Base-by-base conservation (phyloP, 2,113 vertebrate species). In the Thunnus thynnus region DNA sequence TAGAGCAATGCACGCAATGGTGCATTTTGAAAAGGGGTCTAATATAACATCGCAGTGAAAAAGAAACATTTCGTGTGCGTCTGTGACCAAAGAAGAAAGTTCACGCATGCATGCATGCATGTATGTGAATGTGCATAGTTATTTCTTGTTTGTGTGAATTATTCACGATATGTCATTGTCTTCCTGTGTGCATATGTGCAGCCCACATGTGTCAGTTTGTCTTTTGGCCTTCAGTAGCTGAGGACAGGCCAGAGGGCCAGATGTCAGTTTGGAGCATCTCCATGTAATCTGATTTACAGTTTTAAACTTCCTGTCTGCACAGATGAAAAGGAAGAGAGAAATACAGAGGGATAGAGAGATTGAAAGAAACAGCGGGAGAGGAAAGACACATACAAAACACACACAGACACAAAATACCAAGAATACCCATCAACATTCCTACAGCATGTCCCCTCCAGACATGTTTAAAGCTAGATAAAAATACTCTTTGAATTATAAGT, bases 221-320 rank as follows among this genome's bases (percentile, higher is more conserved):
- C 44, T 82, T 60, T 65, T 9, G 14, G 74, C 46, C 57, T 57
- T 18, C 6, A 71, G n/a, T 25, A 76, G 66, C 52, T 58, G 51
- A 86, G 10, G 44, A 57, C 60, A 55, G 72, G 32, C 47, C 64
- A 73, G 14, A 74, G 57, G 41, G 60, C 76, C 78, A 76, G 82
- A 90, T 92, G 86, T 90, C 76, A 50, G 52, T 90, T 72, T 85
- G 78, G 77, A 87, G 61, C 65, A 63, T 57, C 79, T 65, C 75
- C 74, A 86, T 72, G 62, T 86, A 86, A 82, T 84, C 80, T 82
- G 79, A 82, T 80, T 85, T 88, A 69, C 80, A 78, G 66, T n/a
- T 74, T 71, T 70, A 84, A 84, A 82, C 61, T 67, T 86, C 27
- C 52, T 87, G 88, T 47, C 58, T 67, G 20, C 60, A 64, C 60